Evolutionary conservation across 2,797 vertebrate genomes (phyloP).

Genomic region (Silurus aristotelis): DNA sequence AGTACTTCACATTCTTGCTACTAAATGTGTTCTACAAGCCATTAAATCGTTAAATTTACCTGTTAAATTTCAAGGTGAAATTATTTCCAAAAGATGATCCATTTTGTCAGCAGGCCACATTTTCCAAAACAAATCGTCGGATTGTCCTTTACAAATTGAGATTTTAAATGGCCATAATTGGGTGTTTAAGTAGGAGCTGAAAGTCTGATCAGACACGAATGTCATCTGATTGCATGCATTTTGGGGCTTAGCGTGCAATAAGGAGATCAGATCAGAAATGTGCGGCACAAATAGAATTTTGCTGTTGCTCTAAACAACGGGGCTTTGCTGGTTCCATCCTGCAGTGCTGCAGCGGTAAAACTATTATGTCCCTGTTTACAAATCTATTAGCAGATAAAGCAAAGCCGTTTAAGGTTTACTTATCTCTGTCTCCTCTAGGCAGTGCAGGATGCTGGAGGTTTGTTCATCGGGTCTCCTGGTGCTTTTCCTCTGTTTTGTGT

Average conservation of each 20-base stretch:
- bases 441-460: constrained; percentile 44
- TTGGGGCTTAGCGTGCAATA: neutral
- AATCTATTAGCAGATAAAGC: constrained; percentile 43
- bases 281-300: constrained; percentile 5
- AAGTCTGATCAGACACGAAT: neutral
- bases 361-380: constrained; percentile 1
- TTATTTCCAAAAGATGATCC: neutral
- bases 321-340: neutral
- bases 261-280: constrained; percentile 9
- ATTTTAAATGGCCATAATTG: neutral
- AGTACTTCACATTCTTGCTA: too few relatives aligned
- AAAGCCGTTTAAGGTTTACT: constrained; percentile 37
- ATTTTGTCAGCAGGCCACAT: neutral
- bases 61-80: neutral
- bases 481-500: neutral
- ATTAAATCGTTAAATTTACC: too few relatives aligned
- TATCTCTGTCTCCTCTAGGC: constrained; percentile 27
- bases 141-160: neutral
- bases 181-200: neutral
- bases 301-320: neutral
- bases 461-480: constrained; percentile 6
- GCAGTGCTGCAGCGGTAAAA: neutral
- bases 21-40: too few relatives aligned
- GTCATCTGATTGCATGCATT: neutral
- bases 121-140: too few relatives aligned